Evolutionary conservation across 1,140 invertebrate genomes (phyloP).

Genomic region (Hylaeus volcanicus): DNA sequence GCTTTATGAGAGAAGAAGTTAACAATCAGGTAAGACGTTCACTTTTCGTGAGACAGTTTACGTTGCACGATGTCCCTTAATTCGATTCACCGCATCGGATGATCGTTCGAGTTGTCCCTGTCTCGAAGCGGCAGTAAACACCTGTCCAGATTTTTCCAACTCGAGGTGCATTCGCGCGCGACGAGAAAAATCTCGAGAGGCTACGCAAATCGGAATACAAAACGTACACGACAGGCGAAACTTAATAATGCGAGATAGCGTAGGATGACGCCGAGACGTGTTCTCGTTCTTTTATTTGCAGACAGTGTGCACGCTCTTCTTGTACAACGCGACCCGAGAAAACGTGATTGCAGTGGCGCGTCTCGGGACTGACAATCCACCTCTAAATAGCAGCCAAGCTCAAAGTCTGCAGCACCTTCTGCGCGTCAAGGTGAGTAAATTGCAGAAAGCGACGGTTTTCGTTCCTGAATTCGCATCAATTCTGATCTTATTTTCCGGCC

Average conservation of each 20-base stretch:
- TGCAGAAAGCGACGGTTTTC: slow-evolving; percentile 34
- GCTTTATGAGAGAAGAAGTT: slow-evolving; percentile 86
- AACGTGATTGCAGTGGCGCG: slow-evolving; percentile 93
- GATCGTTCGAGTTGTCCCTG: neutral
- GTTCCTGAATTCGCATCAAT: slow-evolving; percentile 36
- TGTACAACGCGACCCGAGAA: slow-evolving; percentile 91
- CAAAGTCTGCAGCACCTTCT: slow-evolving; percentile 78
- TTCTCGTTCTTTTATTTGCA: slow-evolving; percentile 73
- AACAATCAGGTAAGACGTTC: slow-evolving; percentile 84
- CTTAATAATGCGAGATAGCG: slow-evolving; percentile 51
- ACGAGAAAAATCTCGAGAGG: slow-evolving; percentile 47
- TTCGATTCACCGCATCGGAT: neutral
- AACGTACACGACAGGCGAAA: slow-evolving; percentile 48
- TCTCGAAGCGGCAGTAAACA: no score
- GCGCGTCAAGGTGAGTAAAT: slow-evolving; percentile 78
- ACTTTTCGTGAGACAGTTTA: neutral
- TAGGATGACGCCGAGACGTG: slow-evolving; percentile 36
- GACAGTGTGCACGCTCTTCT: slow-evolving; percentile 90
- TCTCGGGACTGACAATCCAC: slow-evolving; percentile 84
- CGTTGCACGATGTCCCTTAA: slow-evolving; percentile 2
- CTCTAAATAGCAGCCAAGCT: slow-evolving; percentile 77
- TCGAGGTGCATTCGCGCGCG: slow-evolving; percentile 22
- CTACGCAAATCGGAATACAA: slow-evolving; percentile 50
- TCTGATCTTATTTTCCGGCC: slow-evolving; percentile 39
- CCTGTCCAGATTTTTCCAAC: no score